Conservation (phyloP, 35 echinoderm and acorn worm genomes). For the Amphiura filiformis region DNA sequence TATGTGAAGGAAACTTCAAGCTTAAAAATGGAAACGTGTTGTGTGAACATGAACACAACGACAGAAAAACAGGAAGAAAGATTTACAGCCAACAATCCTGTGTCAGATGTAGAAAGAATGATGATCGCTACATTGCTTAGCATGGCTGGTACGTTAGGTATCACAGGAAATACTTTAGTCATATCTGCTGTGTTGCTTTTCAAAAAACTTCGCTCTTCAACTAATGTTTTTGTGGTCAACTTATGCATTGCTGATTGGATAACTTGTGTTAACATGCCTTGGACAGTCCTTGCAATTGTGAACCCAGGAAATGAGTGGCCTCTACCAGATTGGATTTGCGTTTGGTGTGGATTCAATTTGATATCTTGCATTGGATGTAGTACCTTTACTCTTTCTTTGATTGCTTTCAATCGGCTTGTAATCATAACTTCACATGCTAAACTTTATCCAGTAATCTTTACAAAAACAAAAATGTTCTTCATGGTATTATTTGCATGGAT, state of each 20-base stretch:
- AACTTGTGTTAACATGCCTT: conserved; percentile 36
- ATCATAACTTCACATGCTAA: conserved; percentile 21
- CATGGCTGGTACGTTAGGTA: background rate
- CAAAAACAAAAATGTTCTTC: conserved; percentile 24
- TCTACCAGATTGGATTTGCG: conserved; percentile 48
- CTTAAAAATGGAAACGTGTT: too few species aligned
- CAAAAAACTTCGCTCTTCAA: conserved; percentile 18
- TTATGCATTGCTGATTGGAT: conserved; percentile 11
- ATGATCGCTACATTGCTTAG: background rate
- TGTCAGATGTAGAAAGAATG: background rate
- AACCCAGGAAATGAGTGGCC: conserved; percentile 26
- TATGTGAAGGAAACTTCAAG: too few species aligned
- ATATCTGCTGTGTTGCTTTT: background rate
- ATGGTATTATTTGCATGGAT: conserved; percentile 51
- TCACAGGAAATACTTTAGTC: conserved; percentile 17
- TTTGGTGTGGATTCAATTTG: conserved; percentile 36
- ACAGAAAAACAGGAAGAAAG: too few species aligned
- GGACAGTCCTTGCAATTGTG: conserved; percentile 41
- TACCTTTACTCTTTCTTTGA: conserved; percentile 50
- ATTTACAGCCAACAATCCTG: too few species aligned
- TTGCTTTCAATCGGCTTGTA: conserved; percentile 59
- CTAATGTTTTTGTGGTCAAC: conserved; percentile 41
- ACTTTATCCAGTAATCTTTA: conserved; percentile 21
- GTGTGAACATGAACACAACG: too few species aligned
- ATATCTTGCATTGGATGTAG: conserved; percentile 60